Percentiles rank a stretch among this genome's conserved stretches.
These are phyloP conservation scores for Gasterosteus nipponicus DNA, from an alignment of 2,113 vertebrate species.

Conservation along the genomic window DNA sequence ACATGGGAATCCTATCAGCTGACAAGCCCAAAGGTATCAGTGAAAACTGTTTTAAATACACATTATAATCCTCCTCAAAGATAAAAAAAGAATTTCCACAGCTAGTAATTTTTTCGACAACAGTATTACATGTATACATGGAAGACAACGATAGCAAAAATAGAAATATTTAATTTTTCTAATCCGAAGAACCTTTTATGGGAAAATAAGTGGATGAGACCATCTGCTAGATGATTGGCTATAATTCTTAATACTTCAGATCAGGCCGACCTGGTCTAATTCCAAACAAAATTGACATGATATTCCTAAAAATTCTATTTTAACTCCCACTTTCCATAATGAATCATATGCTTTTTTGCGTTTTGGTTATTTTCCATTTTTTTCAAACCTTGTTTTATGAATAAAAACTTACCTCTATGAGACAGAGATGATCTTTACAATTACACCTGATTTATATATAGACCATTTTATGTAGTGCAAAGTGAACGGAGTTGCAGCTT, in stretches of 20 bases:
- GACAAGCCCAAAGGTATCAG: conserved; percentile 74
- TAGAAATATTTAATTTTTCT: background rate
- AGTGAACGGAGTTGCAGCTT: no score
- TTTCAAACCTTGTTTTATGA: no score
- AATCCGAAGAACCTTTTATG: background rate
- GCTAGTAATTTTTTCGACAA: background rate
- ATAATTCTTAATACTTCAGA: background rate
- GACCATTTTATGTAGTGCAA: no score
- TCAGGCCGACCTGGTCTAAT: background rate
- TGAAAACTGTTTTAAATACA: background rate
- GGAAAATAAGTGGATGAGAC: background rate
- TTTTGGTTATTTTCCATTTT: no score
- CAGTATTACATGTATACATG: background rate
- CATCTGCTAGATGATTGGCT: background rate
- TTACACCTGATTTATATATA: no score
- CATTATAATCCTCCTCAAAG: background rate
- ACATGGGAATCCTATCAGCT: conserved; percentile 66
- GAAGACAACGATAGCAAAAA: background rate
- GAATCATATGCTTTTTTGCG: no score
- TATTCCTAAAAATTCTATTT: background rate
- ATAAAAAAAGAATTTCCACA: background rate
- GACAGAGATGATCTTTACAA: no score
- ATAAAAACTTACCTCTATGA: no score
- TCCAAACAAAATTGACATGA: background rate
- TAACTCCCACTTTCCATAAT: no score